Percentiles rank a stretch among this genome's conserved stretches.
phyloP scores from a whole-genome alignment of 2,113 vertebrate genomes.

The Numida meleagris region DNA sequence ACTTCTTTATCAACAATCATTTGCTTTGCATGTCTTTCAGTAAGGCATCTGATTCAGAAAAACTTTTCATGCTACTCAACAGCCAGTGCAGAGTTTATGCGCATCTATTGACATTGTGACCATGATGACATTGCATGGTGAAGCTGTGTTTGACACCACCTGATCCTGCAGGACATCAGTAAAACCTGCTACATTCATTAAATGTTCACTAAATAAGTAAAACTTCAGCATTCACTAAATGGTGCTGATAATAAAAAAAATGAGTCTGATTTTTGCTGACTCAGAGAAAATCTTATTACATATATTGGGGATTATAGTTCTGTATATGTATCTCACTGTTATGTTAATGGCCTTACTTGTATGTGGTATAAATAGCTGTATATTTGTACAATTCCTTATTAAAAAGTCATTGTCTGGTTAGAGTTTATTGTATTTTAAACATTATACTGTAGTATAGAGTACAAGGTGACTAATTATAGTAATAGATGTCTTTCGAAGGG shows the following conservation, averaged over 20 bases:
- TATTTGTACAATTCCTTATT: slow-evolving; percentile 15
- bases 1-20: slow-evolving; percentile 37
- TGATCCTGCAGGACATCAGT: neutral
- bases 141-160: neutral
- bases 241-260: neutral
- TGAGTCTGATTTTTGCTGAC: neutral
- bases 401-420: neutral
- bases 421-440: neutral
- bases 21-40: neutral
- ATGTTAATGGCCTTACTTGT: neutral
- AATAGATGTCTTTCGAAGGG: neutral
- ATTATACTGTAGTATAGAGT: neutral
- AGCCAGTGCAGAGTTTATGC: neutral
- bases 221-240: neutral
- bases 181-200: neutral
- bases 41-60: neutral
- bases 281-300: neutral
- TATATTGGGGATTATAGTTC: neutral
- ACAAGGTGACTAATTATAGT: neutral
- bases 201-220: neutral
- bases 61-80: neutral
- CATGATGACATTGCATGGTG: neutral
- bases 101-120: neutral
- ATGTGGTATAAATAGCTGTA: slow-evolving; percentile 21
- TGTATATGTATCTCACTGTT: neutral